These are phyloP conservation scores for Centroberyx gerrardi DNA, from an alignment of 2,797 vertebrate genomes.

Conservation along the genomic window DNA sequence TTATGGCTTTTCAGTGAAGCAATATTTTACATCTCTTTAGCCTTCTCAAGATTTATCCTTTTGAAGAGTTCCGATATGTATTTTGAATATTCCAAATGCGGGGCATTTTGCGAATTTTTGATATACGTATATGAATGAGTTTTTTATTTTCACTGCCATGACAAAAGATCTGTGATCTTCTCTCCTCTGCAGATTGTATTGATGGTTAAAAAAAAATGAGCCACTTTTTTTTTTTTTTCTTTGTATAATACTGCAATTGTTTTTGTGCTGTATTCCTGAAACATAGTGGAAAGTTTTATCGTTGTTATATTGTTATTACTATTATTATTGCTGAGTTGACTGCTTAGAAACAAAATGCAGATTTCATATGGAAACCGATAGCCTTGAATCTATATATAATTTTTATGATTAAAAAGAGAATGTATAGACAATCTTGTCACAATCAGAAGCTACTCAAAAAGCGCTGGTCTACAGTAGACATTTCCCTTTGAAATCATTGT, in stretches of 20 bases:
- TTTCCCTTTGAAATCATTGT: constrained; percentile 62
- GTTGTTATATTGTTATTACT: constrained; percentile 54
- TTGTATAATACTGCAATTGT: constrained; percentile 72
- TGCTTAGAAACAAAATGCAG: constrained; percentile 77
- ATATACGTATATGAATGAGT: constrained; percentile 78
- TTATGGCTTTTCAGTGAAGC: constrained; percentile 75
- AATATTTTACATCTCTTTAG: constrained; percentile 80
- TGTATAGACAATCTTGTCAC: constrained; percentile 89
- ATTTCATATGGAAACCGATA: constrained; percentile 82
- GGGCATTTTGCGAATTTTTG: constrained; percentile 87
- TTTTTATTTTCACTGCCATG: constrained; percentile 85
- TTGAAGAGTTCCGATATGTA: constrained; percentile 80
- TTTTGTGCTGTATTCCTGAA: constrained; percentile 75
- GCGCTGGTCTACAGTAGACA: constrained; percentile 70
- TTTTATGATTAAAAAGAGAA: constrained; percentile 82
- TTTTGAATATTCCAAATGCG: constrained; percentile 86
- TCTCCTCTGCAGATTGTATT: constrained; percentile 79
- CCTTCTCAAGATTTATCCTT: constrained; percentile 76
- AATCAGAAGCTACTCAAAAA: constrained; percentile 69
- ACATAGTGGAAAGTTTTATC: constrained; percentile 68
- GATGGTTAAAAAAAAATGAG: constrained; percentile 67
- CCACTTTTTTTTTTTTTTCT: constrained; percentile 59
- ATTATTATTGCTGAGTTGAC: constrained; percentile 64
- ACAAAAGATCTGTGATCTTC: constrained; percentile 82
- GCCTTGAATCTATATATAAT: constrained; percentile 81